Percentiles rank a stretch among this genome's conserved stretches.
These are phyloP conservation scores for Xiphorhynchus elegans DNA, from an alignment of 2,113 vertebrate species.

Conservation along the genomic window DNA sequence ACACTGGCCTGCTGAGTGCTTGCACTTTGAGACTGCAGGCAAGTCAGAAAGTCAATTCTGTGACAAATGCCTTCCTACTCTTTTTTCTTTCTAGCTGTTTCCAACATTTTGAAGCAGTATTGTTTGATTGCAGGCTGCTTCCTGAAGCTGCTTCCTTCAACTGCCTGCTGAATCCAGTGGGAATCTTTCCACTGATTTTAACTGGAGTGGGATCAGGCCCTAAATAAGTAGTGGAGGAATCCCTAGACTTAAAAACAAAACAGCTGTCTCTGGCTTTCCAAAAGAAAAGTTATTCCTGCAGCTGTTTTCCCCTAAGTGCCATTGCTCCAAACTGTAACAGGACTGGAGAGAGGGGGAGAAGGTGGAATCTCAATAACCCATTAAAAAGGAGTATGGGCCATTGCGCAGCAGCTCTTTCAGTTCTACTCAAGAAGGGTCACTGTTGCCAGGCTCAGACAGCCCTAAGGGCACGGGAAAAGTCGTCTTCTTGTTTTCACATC, in stretches of 20 bases:
- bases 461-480: conserved; percentile 71
- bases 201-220: background rate
- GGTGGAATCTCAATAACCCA: conserved; percentile 65
- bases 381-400: conserved; percentile 52
- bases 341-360: conserved; percentile 40
- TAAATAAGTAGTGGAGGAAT: conserved; percentile 15
- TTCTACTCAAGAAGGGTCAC: conserved; percentile 52
- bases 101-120: conserved; percentile 11
- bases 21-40: background rate
- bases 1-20: background rate
- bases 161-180: background rate
- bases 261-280: conserved; percentile 2
- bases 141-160: conserved; percentile 25
- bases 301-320: conserved; percentile 45
- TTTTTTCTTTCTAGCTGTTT: background rate
- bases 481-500: conserved; percentile 65
- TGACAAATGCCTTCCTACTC: conserved; percentile 36
- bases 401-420: conserved; percentile 55
- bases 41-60: conserved; percentile 1
- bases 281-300: conserved; percentile 30
- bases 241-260: background rate
- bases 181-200: conserved; percentile 6
- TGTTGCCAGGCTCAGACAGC: conserved; percentile 44
- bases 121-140: conserved; percentile 17
- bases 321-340: conserved; percentile 38